A percentile compares a stretch with the other conserved stretches of the same genome.
Conservation (phyloP, 2,113 vertebrate genomes). For the Sceloporus tristichus region DNA sequence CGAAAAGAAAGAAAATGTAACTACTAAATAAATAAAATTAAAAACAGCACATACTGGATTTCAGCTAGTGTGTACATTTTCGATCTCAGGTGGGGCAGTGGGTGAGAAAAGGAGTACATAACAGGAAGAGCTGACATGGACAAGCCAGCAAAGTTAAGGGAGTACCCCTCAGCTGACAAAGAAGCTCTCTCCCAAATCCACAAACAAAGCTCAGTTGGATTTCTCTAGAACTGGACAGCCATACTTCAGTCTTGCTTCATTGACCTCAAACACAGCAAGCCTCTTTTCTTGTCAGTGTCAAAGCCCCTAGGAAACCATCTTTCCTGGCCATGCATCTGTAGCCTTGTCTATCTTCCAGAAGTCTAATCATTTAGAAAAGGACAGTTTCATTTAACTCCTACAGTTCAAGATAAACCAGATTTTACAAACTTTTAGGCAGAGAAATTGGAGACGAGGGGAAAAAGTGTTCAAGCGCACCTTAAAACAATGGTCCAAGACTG, state of each 20-base stretch:
- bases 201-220: conserved; percentile 1
- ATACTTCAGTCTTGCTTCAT: not conserved
- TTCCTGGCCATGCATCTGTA: not conserved
- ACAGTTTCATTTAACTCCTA: not conserved
- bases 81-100: not conserved
- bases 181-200: not conserved
- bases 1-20: too few relatives aligned
- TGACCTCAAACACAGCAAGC: conserved; percentile 10
- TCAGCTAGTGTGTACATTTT: not conserved
- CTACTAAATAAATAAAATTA: not conserved
- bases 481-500: not conserved
- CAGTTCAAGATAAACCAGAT: not conserved
- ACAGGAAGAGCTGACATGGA: conserved; percentile 8
- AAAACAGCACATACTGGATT: not conserved
- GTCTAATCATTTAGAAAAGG: not conserved
- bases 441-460: not conserved
- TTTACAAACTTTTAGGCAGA: not conserved
- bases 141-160: not conserved
- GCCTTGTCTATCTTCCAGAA: not conserved
- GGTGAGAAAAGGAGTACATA: not conserved
- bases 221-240: conserved; percentile 27
- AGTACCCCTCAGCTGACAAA: not conserved
- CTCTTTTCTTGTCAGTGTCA: conserved; percentile 30
- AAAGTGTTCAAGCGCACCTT: not conserved
- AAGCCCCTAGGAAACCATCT: conserved; percentile 3